A percentile compares a stretch with the other conserved stretches of the same genome.
phyloP scores from a whole-genome alignment of 2,113 vertebrate genomes.

The Platanista minor region DNA sequence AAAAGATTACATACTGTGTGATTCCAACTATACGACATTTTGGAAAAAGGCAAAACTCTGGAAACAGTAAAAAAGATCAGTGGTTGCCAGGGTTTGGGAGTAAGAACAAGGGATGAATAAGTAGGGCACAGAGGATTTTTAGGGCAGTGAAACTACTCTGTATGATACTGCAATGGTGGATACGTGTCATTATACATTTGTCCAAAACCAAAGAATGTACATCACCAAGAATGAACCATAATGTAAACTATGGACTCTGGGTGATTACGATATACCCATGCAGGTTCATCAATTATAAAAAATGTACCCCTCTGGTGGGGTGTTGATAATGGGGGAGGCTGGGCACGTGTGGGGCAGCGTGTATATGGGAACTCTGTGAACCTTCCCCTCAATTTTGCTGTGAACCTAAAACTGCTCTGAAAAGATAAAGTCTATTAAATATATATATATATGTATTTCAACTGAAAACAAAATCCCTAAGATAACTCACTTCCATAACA shows the following conservation, averaged over 20 bases:
- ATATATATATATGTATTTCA: not conserved
- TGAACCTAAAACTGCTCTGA: conserved; percentile 24
- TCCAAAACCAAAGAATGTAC: not conserved
- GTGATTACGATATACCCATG: not conserved
- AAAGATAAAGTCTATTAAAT: not conserved
- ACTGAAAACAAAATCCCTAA: not conserved
- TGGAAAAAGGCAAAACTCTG: not conserved
- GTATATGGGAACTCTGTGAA: not conserved
- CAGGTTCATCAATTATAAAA: not conserved
- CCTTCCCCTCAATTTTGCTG: not conserved
- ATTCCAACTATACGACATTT: not conserved
- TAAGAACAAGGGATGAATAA: not conserved
- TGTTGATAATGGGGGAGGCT: not conserved
- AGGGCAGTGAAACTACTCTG: conserved; percentile 13
- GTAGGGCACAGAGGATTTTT: not conserved
- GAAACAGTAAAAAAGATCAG: not conserved
- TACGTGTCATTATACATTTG: not conserved
- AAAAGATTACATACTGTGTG: conserved; percentile 5
- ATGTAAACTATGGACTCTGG: not conserved
- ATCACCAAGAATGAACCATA: not conserved
- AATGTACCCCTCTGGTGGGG: not conserved
- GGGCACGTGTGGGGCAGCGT: too few species aligned
- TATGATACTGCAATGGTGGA: not conserved
- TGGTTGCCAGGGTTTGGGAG: not conserved
- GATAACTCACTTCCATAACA: not conserved